These are phyloP conservation scores for Rhea americana DNA, from an alignment of 2,113 vertebrate species.

Conservation along the genomic window DNA sequence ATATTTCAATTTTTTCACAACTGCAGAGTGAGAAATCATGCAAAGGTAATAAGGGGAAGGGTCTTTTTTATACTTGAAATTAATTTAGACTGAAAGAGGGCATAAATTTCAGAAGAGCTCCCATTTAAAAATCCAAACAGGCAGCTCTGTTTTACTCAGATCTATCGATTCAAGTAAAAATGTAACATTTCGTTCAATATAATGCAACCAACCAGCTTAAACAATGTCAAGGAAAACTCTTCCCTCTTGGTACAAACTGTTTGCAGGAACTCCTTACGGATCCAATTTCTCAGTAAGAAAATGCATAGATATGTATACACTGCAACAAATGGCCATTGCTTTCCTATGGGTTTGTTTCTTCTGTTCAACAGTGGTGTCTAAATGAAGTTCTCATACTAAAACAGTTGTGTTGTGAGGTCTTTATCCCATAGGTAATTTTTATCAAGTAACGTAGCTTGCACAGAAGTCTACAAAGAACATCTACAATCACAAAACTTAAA, in stretches of 20 bases:
- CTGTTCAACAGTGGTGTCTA: neutral
- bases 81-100: neutral
- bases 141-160: neutral
- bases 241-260: neutral
- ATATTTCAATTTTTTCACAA: neutral
- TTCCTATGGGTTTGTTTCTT: too few species aligned
- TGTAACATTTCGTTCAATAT: neutral
- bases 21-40: neutral
- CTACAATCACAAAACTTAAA: neutral
- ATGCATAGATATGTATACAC: too few species aligned
- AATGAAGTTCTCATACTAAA: neutral
- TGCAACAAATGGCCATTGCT: too few species aligned
- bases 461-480: neutral
- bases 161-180: neutral
- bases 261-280: neutral
- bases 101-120: neutral
- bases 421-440: neutral
- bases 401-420: accelerated
- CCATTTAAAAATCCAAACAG: neutral
- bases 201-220: neutral
- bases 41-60: neutral
- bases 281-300: neutral
- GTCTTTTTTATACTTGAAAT: neutral
- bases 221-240: neutral
- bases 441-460: neutral